These are phyloP conservation scores for Drosophila littoralis DNA, from an alignment of 1,140 invertebrate species.

Conservation along the genomic window DNA sequence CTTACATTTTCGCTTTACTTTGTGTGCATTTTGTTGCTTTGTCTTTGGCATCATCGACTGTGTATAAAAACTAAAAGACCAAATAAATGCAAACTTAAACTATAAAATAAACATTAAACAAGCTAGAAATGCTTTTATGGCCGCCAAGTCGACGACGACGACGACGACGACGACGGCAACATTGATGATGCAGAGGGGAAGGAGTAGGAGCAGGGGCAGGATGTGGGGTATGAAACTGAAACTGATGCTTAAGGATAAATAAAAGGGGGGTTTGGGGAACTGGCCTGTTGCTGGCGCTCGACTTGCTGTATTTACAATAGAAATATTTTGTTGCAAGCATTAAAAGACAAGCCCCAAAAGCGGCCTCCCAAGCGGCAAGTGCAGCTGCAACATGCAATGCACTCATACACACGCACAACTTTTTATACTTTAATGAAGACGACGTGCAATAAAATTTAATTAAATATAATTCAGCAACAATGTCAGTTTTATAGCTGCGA, in stretches of 20 bases:
- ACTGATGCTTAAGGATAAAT: slow-evolving; percentile 28
- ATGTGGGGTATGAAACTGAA: slow-evolving; percentile 28
- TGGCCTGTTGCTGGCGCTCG: slow-evolving; percentile 29
- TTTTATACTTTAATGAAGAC: slow-evolving; percentile 83
- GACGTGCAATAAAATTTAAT: slow-evolving; percentile 81
- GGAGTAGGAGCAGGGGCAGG: slow-evolving; percentile 5
- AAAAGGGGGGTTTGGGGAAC: not conserved
- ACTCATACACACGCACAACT: slow-evolving; percentile 29
- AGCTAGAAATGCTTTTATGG: slow-evolving; percentile 83
- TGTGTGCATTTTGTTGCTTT: not conserved
- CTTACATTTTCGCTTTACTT: slow-evolving; percentile 10
- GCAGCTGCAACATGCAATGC: slow-evolving; percentile 59
- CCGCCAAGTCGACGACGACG: slow-evolving; percentile 66
- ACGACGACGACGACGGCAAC: slow-evolving; percentile 40
- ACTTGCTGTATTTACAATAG: slow-evolving; percentile 59
- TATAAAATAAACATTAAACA: slow-evolving; percentile 84
- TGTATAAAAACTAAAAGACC: slow-evolving; percentile 82
- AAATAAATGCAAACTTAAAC: slow-evolving; percentile 84
- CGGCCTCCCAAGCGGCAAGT: slow-evolving; percentile 32
- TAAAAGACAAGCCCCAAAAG: slow-evolving; percentile 33
- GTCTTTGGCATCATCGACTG: slow-evolving; percentile 32
- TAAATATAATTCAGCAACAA: slow-evolving; percentile 83
- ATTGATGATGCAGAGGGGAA: slow-evolving; percentile 17
- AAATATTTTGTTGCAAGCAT: slow-evolving; percentile 74
- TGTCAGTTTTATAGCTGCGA: slow-evolving; percentile 76